phyloP scores from a whole-genome alignment of 2,888 invertebrate species.

The Limulus polyphemus region DNA sequence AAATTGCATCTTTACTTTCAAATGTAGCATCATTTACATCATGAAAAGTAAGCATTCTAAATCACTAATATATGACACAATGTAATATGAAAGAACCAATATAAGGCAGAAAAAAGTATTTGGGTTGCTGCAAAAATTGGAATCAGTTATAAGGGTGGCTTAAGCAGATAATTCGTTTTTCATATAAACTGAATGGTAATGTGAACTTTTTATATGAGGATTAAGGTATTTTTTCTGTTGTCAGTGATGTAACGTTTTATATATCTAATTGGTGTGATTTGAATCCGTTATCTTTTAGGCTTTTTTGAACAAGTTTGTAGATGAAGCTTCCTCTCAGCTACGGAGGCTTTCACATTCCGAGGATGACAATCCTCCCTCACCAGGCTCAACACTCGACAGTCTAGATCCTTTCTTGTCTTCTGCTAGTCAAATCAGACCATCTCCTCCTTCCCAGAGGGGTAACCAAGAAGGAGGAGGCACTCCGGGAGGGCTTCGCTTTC shows the following conservation, averaged over 20 bases:
- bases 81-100: too few relatives aligned
- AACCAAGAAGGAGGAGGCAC: conserved; percentile 46
- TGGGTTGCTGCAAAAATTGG: too few relatives aligned
- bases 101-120: too few relatives aligned
- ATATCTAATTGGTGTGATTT: too few relatives aligned
- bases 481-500: conserved; percentile 44
- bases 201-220: too few relatives aligned
- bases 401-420: conserved; percentile 38
- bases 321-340: conserved; percentile 65
- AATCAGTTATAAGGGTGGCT: not conserved
- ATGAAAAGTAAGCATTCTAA: too few relatives aligned
- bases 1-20: too few relatives aligned
- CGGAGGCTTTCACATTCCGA: conserved; percentile 73
- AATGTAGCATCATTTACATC: too few relatives aligned
- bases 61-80: too few relatives aligned
- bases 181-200: too few relatives aligned
- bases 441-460: conserved; percentile 28
- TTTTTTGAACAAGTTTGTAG: conserved; percentile 84
- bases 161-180: not conserved
- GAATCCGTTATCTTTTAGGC: conserved; percentile 42
- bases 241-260: too few relatives aligned
- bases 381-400: conserved; percentile 62
- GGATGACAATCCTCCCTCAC: conserved; percentile 92
- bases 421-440: conserved; percentile 25
- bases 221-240: too few relatives aligned